Conservation (phyloP, 1,140 invertebrate species). For the Carposina sasakii region DNA sequence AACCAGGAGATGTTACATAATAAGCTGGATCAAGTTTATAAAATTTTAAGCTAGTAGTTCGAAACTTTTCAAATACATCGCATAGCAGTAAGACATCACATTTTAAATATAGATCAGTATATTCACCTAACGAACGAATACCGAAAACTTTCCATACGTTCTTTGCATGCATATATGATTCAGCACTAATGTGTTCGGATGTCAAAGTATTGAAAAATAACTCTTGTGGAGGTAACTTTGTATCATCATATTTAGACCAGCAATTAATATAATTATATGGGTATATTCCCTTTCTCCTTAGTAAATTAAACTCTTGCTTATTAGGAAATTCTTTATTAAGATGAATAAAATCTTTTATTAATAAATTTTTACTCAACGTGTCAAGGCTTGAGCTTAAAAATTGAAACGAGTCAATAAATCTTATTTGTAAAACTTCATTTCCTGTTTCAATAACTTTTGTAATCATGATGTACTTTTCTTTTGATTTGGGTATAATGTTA, state of each 20-base stretch:
- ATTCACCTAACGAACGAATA: slow-evolving; percentile 47
- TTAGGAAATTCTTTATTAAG: slow-evolving; percentile 21
- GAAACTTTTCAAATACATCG: slow-evolving; percentile 70
- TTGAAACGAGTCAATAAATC: slow-evolving; percentile 43
- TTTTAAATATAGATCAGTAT: slow-evolving; percentile 61
- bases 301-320: slow-evolving; percentile 32
- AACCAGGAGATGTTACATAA: no score
- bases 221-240: slow-evolving; percentile 30
- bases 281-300: slow-evolving; percentile 41
- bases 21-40: no score
- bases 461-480: no score
- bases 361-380: slow-evolving; percentile 22
- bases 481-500: slow-evolving; percentile 44
- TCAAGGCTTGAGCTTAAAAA: slow-evolving; percentile 33
- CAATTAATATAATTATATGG: slow-evolving; percentile 41
- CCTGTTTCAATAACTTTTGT: slow-evolving; percentile 30
- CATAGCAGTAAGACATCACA: slow-evolving; percentile 49
- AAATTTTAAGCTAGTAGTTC: slow-evolving; percentile 32
- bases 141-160: slow-evolving; percentile 65
- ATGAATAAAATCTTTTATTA: slow-evolving; percentile 37
- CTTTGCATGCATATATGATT: slow-evolving; percentile 63
- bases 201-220: slow-evolving; percentile 47
- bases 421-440: slow-evolving; percentile 27
- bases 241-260: slow-evolving; percentile 38
- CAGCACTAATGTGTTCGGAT: slow-evolving; percentile 26